Evolutionary conservation across 2,113 vertebrate species (phyloP).

Genomic region (Hemibagrus wyckioides): DNA sequence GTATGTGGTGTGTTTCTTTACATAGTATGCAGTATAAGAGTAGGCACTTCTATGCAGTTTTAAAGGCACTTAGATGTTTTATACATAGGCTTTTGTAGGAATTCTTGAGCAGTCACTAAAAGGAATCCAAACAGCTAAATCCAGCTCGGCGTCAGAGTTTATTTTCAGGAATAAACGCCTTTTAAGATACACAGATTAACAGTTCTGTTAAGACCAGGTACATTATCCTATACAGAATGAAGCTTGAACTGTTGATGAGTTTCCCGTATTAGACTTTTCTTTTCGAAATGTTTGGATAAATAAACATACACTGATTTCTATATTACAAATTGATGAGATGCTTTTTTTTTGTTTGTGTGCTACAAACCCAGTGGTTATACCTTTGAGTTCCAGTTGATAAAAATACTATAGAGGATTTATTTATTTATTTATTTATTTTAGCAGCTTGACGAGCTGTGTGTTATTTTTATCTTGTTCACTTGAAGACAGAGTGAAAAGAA

Average conservation of each 20-base stretch:
- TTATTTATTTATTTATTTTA: too few species aligned
- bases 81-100: conserved; percentile 3
- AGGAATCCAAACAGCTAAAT: neutral
- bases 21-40: neutral
- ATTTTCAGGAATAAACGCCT: neutral
- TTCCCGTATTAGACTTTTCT: neutral
- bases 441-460: neutral
- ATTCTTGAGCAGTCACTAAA: neutral
- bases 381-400: neutral
- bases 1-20: neutral
- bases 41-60: conserved; percentile 4
- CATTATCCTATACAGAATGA: neutral
- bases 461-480: neutral
- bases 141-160: neutral
- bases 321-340: neutral
- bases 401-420: neutral
- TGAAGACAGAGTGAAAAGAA: neutral
- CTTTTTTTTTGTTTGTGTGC: neutral
- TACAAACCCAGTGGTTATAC: neutral
- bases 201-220: neutral
- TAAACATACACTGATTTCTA: neutral
- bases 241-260: neutral
- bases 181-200: neutral
- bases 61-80: neutral
- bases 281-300: neutral